Evolutionary conservation across 2,113 vertebrate genomes (phyloP).

Genomic region (Notiomystis cincta): DNA sequence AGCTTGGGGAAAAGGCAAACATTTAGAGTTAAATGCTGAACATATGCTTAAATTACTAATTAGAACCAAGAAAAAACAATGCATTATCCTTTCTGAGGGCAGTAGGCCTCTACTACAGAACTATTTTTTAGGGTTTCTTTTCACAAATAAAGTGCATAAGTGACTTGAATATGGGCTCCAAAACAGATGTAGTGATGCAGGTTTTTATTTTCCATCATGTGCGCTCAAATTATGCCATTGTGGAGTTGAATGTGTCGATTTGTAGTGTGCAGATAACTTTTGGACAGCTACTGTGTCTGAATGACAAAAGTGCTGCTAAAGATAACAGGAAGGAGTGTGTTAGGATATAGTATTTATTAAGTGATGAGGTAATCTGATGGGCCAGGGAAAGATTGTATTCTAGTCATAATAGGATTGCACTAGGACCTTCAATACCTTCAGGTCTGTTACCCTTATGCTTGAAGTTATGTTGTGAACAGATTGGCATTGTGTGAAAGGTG

Average conservation of each 20-base stretch:
- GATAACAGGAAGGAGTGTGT: neutral
- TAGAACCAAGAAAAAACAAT: slow-evolving; percentile 79
- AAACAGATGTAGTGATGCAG: neutral
- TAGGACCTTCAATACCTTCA: neutral
- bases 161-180: neutral
- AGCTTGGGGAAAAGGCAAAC: slow-evolving; percentile 85
- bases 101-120: slow-evolving; percentile 55
- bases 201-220: slow-evolving; percentile 32
- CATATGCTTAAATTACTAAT: slow-evolving; percentile 88
- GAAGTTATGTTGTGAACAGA: slow-evolving; percentile 9
- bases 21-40: slow-evolving; percentile 87
- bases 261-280: neutral
- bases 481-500: neutral
- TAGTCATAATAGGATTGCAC: neutral
- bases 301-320: neutral
- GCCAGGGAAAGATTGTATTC: neutral
- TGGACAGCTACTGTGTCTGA: neutral
- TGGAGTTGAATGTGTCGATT: neutral
- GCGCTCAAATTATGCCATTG: neutral
- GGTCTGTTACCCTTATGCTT: neutral
- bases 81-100: slow-evolving; percentile 81
- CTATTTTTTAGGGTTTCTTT: slow-evolving; percentile 1
- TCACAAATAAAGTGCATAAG: slow-evolving; percentile 38
- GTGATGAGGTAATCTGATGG: neutral
- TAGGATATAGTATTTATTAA: neutral